Base-by-base conservation (phyloP, 1,140 invertebrate genomes). In the Hylaeus anthracinus region DNA sequence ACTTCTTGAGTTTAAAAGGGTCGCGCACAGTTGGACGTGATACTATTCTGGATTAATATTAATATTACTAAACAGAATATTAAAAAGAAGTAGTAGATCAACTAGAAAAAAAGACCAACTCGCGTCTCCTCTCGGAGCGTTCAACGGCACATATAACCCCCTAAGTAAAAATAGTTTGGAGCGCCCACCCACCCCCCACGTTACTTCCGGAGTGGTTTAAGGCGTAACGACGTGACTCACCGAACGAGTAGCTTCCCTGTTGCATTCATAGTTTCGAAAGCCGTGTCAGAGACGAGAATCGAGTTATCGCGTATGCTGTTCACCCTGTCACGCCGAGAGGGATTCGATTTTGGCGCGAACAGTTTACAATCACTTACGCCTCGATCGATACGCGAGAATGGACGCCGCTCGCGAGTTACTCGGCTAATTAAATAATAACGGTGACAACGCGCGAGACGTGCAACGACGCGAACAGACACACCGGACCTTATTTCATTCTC, bases 151-250 rank as follows among this genome's bases (percentile, higher is more conserved):
- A 26, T 26, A 26, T 26, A 26, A 26, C 26, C 26, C 26, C 26
- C 26, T 26, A 26, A 9, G 56, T 81, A 81, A 84, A 85, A 85
- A 84, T 85, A 84, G 67, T 72, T 64, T n/a, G 37, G 53, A 83
- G 55, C 71, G 60, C 51, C 63, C 61, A n/a, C 4, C 12, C 45
- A 8, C 58, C n/a, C 45, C 26, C 45, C 37, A 45, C 45, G 48
- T 79, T 58, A 71, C 66, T 80, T 72, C 72, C 67, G 60, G 69
- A 26, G 4, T 10, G 48, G 64, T 56, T 45, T 55, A 56, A 69
- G n/a, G n/a, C 15, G 8, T 12, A 41, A 71, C 0, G 10, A 37
- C 43, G 5, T 69, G 65, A 79, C 45, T 83, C 71, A 67, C 6
- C 37, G 64, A 45, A 79, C 39, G 14, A 55, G 6, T 60, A 41